Base-by-base conservation (phyloP, 1,140 invertebrate genomes). In the Cherax destructor region DNA sequence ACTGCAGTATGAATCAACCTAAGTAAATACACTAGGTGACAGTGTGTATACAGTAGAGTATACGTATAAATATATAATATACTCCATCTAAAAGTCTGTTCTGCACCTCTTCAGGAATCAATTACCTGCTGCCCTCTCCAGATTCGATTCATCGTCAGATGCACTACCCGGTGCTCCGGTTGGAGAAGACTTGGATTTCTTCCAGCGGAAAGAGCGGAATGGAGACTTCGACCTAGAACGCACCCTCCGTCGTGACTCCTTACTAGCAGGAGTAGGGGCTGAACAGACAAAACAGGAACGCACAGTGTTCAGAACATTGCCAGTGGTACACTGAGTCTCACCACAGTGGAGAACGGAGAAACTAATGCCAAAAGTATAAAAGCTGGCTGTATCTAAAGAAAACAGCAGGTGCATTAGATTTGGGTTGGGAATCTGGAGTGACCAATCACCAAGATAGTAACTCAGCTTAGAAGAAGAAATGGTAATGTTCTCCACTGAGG, bases 201-300 rank as follows among this genome's bases (percentile, higher is more conserved):
- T 97, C 97, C 97, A 98, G 88, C 97, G 96, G 96, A 98, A 98
- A 95, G 97, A 98, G 93, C 97, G 95, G 96, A 98, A 98, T 81
- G 97, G 97, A 91, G 97, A 98, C 95, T 98, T 98, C 95, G 97
- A 98, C 93, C 97, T 96, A 92, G 94, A 94, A 96, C 97, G 93
- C 96, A 96, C 94, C 97, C 93, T 94, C 91, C 93, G 93, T 92
- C 93, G 93, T 90, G 96, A 95, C 97, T 97, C 95, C 96, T 95
- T 94, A 91, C 94, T 94, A 85, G 93, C 93, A 89, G 91, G 91
- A 92, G 86, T 86, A 30, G 91, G 80, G 85, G 93, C 92, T 88
- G 81, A 92, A 80, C 76, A 80, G 86, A 92, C 81, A 86, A 69
- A 89, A 88, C 81, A 81, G 91, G 85, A 92, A 88, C 91, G 74